Conservation (phyloP, 2,797 vertebrate species). For the Lepilemur ruficaudatus region DNA sequence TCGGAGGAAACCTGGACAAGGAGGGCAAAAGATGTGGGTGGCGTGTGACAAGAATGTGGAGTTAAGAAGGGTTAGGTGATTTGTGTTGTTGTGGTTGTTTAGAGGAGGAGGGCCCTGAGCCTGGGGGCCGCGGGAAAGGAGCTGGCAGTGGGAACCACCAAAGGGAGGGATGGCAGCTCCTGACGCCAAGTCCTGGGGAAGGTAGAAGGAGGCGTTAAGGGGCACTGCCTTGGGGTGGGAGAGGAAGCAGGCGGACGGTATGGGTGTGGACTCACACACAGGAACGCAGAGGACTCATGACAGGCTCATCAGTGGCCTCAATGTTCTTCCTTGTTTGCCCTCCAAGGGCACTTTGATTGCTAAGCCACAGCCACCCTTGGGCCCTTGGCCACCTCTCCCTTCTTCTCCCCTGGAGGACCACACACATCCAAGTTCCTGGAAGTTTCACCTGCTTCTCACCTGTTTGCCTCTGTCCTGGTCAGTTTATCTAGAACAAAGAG, state of each 20-base stretch:
- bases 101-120: background rate
- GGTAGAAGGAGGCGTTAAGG: background rate
- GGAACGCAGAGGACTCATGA: background rate
- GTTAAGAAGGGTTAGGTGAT: background rate
- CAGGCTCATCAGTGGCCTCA: too few species aligned
- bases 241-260: background rate
- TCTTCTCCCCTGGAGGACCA: background rate
- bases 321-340: background rate
- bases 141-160: too few species aligned
- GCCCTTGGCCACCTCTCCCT: background rate
- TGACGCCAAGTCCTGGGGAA: background rate
- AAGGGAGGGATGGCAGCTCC: background rate
- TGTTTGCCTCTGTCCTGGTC: background rate
- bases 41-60: background rate
- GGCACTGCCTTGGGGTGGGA: too few species aligned
- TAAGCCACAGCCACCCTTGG: background rate
- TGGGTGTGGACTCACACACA: background rate
- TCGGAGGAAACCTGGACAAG: background rate
- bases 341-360: background rate
- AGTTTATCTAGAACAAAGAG: background rate
- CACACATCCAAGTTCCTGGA: background rate
- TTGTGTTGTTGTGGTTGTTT: background rate
- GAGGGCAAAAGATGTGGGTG: background rate
- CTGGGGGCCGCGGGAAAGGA: background rate
- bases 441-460: background rate